A percentile compares a stretch with the other conserved stretches of the same genome.
Conservation (phyloP, 2,113 vertebrate species). For the Neofelis nebulosa region DNA sequence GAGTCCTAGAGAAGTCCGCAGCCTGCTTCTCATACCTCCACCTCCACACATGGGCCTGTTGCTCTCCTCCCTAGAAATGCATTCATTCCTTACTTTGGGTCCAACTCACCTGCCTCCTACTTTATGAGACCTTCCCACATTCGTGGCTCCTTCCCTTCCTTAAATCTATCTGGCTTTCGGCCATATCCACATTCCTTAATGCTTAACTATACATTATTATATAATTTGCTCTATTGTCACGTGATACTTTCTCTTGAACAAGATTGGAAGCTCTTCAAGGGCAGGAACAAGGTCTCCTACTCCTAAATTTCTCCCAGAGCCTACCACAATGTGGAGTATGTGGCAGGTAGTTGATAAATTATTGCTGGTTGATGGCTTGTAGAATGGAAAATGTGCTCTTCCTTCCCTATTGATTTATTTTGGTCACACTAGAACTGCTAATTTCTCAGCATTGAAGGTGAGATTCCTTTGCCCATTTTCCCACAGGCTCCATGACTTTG, state of each 20-base stretch:
- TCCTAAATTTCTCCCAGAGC: slow-evolving; percentile 8
- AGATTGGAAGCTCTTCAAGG: slow-evolving; percentile 25
- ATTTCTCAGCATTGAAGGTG: not conserved
- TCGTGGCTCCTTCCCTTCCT: slow-evolving; percentile 5
- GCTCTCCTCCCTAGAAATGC: not conserved
- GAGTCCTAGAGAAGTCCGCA: not conserved
- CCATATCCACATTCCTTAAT: slow-evolving; percentile 2
- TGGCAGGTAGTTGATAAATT: slow-evolving; percentile 38
- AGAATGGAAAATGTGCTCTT: slow-evolving; percentile 9
- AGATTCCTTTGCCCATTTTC: not conserved
- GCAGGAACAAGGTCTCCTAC: not conserved
- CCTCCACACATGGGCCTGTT: not conserved
- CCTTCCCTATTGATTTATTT: slow-evolving; percentile 36
- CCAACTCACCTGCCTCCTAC: not conserved
- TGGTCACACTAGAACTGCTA: not conserved
- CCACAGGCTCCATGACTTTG: not conserved
- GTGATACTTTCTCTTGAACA: not conserved
- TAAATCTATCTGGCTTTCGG: not conserved
- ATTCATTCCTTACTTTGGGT: not conserved
- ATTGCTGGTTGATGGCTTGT: not conserved
- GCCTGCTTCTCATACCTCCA: not conserved
- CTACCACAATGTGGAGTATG: not conserved
- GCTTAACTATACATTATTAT: not conserved
- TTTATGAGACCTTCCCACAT: slow-evolving; percentile 23
- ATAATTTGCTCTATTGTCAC: slow-evolving; percentile 10